Conservation (phyloP, 53 echinoderm and acorn worm genomes). For the Crossaster papposus region DNA sequence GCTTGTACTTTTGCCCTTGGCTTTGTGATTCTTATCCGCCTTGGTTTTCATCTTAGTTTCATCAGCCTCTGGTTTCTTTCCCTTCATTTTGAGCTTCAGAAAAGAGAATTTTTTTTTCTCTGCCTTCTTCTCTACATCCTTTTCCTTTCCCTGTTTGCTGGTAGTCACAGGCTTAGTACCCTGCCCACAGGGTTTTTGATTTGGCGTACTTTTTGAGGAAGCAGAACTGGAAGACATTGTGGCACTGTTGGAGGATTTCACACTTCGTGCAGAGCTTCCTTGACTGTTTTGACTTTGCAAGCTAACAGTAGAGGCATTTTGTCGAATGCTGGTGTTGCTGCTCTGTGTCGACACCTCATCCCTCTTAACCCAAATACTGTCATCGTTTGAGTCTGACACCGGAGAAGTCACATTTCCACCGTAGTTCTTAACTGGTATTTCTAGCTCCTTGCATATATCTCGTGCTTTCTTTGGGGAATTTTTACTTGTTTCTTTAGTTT, state of each 20-base stretch:
- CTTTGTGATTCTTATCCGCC: conserved; percentile 36
- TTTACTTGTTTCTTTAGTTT: conserved; percentile 5
- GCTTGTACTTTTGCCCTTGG: conserved; percentile 35
- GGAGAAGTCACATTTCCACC: conserved; percentile 94
- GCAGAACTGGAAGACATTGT: conserved; percentile 20
- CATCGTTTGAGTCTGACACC: conserved; percentile 64
- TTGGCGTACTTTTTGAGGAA: background rate
- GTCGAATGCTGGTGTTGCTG: conserved; percentile 16
- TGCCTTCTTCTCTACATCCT: conserved; percentile 71
- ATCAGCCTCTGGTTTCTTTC: conserved; percentile 67
- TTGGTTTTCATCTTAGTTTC: conserved; percentile 23
- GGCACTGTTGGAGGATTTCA: conserved; percentile 46
- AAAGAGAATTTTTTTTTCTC: conserved; percentile 96
- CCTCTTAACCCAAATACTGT: conserved; percentile 87
- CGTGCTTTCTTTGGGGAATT: conserved; percentile 46
- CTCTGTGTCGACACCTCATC: conserved; percentile 56
- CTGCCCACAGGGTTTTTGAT: conserved; percentile 8
- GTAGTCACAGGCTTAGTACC: background rate
- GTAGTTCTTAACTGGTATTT: conserved; percentile 90
- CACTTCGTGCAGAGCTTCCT: conserved; percentile 30
- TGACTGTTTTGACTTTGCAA: conserved; percentile 56
- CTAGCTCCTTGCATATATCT: conserved; percentile 85
- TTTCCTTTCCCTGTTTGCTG: conserved; percentile 30
- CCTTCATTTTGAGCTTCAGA: conserved; percentile 84
- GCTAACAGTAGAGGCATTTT: conserved; percentile 55